Base-by-base conservation (phyloP, 1,140 invertebrate genomes). In the Elysia chlorotica region DNA sequence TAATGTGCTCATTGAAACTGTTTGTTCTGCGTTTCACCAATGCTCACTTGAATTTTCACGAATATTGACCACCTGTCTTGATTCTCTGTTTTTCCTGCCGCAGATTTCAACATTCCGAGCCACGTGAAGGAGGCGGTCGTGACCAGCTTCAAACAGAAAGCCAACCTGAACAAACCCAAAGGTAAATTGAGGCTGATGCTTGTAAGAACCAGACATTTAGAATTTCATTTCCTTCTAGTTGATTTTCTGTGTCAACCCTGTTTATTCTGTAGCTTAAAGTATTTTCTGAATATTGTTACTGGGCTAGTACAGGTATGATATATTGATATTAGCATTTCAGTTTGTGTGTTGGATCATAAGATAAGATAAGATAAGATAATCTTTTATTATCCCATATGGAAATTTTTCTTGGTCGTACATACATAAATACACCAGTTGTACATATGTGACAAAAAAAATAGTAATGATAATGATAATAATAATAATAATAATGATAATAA, bases 81-180 rank as follows among this genome's bases (percentile, higher is more conserved):
- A 10, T n/a, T 48, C 41, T n/a, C 10, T 6, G n/a, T 19, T 72
- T 31, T 66, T 36, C 31, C 33, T 59, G 35, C 70, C 63, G 17
- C 73, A 80, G 78, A 77, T 72, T 80, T 80, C 57, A 80, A 78
- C 73, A 80, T 80, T 74, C 78, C 78, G 19, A 59, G 37, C 28
- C 76, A 76, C 37, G 41, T 80, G 17, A 76, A 77, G 53, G 69
- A 80, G 59, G 54, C 72, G 33, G 75, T 74, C 4, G 73, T 78
- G 6, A 65, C 75, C 31, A 73, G 61, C 56, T 59, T 80, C 33
- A 80, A 76, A 63, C 71, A 71, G 48, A 80, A 75, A 38, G 53
- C 76, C 33, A 69, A 72, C 28, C 54, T 67, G 56, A 65, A 59
- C 2, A 76, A 76, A 67, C 71, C 78, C 31, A 80, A 80, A 80